Conservation (phyloP, 2,888 invertebrate species). For the Acholoe squamosa region DNA sequence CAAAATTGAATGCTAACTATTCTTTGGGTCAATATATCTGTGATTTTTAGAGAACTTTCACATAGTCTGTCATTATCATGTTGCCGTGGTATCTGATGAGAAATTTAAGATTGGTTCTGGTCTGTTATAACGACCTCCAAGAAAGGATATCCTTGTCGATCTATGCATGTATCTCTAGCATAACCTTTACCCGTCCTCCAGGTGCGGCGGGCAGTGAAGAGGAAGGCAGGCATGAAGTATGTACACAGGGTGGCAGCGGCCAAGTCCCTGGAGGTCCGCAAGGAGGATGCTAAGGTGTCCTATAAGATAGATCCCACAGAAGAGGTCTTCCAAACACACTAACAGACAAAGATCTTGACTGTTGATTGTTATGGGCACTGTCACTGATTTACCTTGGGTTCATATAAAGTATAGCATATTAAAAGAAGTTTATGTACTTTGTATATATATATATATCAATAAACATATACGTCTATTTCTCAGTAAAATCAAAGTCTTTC, state of each 20-base stretch:
- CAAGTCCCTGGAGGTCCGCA: slow-evolving; percentile 88
- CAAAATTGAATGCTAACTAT: no score
- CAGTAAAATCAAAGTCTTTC: no score
- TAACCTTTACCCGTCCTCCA: slow-evolving; percentile 73
- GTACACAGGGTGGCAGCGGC: slow-evolving; percentile 91
- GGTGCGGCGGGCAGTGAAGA: slow-evolving; percentile 89
- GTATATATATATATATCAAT: neutral
- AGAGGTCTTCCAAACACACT: slow-evolving; percentile 81
- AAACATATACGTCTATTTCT: no score
- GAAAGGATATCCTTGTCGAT: no score
- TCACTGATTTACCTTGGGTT: neutral
- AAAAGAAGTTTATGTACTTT: neutral
- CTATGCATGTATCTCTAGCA: neutral
- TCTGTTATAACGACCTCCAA: no score
- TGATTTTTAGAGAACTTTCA: no score
- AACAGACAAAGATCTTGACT: neutral
- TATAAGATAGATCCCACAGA: slow-evolving; percentile 85
- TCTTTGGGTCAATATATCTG: no score
- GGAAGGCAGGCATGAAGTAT: slow-evolving; percentile 90
- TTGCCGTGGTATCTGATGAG: no score
- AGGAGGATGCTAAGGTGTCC: slow-evolving; percentile 89
- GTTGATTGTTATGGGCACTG: neutral
- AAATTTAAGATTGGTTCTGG: no score
- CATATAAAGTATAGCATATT: neutral
- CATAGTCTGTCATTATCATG: no score